A percentile compares a stretch with the other conserved stretches of the same genome.
Evolutionary conservation across 2,797 vertebrate genomes (phyloP).

Genomic region (Gila robusta): DNA sequence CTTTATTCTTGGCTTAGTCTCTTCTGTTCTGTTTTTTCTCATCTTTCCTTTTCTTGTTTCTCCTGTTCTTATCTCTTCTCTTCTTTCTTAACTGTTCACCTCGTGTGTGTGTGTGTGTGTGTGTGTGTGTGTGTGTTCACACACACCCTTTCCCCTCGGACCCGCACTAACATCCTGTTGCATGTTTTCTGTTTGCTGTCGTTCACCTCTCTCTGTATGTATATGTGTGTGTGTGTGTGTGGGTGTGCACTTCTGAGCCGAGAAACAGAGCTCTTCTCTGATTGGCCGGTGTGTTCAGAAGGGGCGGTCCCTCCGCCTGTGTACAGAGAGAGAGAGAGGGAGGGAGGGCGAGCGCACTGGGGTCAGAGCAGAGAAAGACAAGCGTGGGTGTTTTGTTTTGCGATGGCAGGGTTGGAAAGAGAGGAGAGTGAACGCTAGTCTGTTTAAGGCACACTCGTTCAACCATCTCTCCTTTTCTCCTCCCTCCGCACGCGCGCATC

Average conservation of each 20-base stretch:
- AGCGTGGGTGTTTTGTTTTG: conserved; percentile 89
- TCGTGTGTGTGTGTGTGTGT: not conserved
- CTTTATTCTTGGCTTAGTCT: not conserved
- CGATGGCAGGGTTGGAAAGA: conserved; percentile 83
- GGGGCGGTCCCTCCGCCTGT: conserved; percentile 73
- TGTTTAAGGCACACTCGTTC: conserved; percentile 72
- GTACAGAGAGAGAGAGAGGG: conserved; percentile 73
- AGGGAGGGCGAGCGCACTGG: conserved; percentile 64
- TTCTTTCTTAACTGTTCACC: not conserved
- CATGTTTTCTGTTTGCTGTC: conserved; percentile 64
- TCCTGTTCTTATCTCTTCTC: not conserved
- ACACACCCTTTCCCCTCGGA: conserved; percentile 62
- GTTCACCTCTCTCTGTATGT: conserved; percentile 65
- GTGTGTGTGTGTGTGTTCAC: conserved; percentile 9
- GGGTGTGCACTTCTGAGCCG: conserved; percentile 79
- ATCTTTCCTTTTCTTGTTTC: not conserved
- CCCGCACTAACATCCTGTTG: conserved; percentile 66
- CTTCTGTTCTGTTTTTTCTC: not conserved
- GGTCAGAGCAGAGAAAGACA: conserved; percentile 78
- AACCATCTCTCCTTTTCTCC: conserved; percentile 35
- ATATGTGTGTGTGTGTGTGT: conserved; percentile 70
- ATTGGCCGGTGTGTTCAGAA: conserved; percentile 76
- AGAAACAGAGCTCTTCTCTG: conserved; percentile 65
- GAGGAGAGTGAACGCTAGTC: conserved; percentile 72
- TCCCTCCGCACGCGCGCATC: conserved; percentile 35